Base-by-base conservation (phyloP, 2,888 invertebrate genomes). In the Tinea semifulvella region DNA sequence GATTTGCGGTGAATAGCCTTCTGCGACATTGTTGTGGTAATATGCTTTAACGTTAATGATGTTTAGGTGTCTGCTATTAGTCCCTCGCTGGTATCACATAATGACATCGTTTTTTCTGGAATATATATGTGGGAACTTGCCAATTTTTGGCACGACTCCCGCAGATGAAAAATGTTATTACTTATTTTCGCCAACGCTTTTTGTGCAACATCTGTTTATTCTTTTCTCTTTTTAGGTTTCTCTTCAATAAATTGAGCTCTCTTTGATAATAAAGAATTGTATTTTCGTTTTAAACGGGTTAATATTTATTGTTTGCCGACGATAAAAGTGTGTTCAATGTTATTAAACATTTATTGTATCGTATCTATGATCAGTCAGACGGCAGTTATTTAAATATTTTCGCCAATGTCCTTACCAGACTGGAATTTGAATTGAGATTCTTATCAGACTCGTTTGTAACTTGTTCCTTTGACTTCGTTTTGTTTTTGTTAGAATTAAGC, bases 71-170 rank as follows among this genome's bases (percentile, higher is more conserved):
- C 6, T 10, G 26, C 11, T 26, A 26, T 26, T 26, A 26, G 26
- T 26, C 26, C 26, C 31, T 31, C 2, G 11, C 31, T 31, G 13
- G 14, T 27, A 27, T 27, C 27, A 27, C 4, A 27, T 31, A 31
- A 31, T 13, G 31, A 31, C 2, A 14, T 31, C 31, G 31, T 31
- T 31, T 31, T 31, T 14, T 31, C 31, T 31, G 2, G 31, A 31
- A 31, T 31, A 31, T 31, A 14, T 7, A 31, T 31, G 31, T 31
- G 31, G 31, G 31, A 13, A 31, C 31, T 7, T 31, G 31, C 31
- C 11, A 31, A 31, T 14, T 14, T 31, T 31, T 31, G 31, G 31
- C 31, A 14, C 31, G 31, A 7, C 31, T 31, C 31, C 31, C 31
- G 31, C 31, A 31, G 14, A 11, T 13, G 31, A 31, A 31, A 13